Evolutionary conservation across 1,140 invertebrate genomes (phyloP).

Genomic region (Archivesica marissinica): DNA sequence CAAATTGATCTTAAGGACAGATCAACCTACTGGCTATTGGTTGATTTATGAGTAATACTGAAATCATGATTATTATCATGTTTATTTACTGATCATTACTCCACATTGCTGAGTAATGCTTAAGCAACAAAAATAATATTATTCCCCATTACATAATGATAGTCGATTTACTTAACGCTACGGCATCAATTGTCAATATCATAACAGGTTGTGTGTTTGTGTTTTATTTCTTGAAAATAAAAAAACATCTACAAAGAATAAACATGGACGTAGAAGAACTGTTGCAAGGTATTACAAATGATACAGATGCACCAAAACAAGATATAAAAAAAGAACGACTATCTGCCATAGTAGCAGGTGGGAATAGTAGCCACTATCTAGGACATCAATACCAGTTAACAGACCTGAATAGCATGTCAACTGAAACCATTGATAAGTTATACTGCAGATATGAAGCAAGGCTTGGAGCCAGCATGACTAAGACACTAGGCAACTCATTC

Average conservation of each 20-base stretch:
- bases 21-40: no score
- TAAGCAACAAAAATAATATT: no score
- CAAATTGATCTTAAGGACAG: no score
- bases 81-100: no score
- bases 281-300: no score
- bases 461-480: conserved; percentile 39
- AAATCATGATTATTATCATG: no score
- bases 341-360: conserved; percentile 35
- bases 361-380: conserved; percentile 21
- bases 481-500: conserved; percentile 46
- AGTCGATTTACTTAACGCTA: no score
- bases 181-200: neutral
- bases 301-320: no score
- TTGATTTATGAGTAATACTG: no score
- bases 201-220: neutral
- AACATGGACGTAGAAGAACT: conserved; percentile 54
- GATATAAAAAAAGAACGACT: conserved; percentile 44
- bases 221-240: conserved; percentile 20
- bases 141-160: no score
- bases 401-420: conserved; percentile 22
- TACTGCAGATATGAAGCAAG: conserved; percentile 53
- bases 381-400: conserved; percentile 34
- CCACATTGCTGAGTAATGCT: no score
- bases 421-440: conserved; percentile 46
- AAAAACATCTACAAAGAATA: neutral